These are phyloP conservation scores for Eira barbara DNA, from an alignment of 2,113 vertebrate genomes.

Conservation along the genomic window DNA sequence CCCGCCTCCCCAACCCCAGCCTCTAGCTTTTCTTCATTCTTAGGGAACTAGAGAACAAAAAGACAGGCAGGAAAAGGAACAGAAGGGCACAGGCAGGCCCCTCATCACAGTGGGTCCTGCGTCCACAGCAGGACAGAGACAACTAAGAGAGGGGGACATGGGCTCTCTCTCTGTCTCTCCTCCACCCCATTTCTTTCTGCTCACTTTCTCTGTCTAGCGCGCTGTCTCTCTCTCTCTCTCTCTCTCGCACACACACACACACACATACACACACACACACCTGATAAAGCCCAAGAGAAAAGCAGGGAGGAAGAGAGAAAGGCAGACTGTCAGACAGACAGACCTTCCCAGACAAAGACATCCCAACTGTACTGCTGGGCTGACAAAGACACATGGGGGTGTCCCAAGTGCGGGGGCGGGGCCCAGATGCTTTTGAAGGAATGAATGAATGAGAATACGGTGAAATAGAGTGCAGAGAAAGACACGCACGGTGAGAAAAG, in stretches of 20 bases:
- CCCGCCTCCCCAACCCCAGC: no score
- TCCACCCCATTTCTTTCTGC: background rate
- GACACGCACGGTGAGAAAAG: background rate
- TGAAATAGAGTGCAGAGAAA: background rate
- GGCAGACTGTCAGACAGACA: background rate
- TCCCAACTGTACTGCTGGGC: background rate
- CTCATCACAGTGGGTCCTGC: no score
- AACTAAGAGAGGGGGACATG: accelerated
- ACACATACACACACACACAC: background rate
- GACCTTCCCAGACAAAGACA: background rate
- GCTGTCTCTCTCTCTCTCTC: background rate
- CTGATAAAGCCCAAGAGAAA: background rate
- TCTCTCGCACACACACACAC: no score
- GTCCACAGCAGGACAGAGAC: background rate
- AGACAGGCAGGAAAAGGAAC: background rate
- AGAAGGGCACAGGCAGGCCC: background rate
- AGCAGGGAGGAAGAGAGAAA: background rate
- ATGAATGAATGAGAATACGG: background rate
- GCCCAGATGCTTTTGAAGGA: background rate
- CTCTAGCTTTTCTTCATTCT: background rate
- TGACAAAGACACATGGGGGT: background rate
- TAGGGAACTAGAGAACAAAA: background rate
- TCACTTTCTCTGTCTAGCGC: background rate
- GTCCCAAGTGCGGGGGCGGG: background rate
- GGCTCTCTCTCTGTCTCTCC: background rate